phyloP scores from a whole-genome alignment of 2,888 invertebrate species.

The Anthophora plumipes region DNA sequence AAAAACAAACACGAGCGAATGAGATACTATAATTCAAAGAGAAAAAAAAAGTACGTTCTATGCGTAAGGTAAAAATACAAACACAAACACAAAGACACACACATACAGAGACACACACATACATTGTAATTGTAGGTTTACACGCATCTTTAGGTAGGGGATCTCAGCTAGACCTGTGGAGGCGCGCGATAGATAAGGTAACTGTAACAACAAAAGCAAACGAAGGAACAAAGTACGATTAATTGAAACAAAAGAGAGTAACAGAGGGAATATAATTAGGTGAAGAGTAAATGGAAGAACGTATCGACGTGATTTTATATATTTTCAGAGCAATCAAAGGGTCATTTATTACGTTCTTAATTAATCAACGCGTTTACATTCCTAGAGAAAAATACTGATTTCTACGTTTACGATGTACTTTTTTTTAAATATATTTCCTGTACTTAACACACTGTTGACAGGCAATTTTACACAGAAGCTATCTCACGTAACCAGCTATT shows the following conservation, averaged over 20 bases:
- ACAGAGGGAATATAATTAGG: neutral
- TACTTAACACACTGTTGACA: too few relatives aligned
- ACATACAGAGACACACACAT: constrained; percentile 25
- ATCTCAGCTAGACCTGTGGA: constrained; percentile 52
- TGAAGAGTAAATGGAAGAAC: too few relatives aligned
- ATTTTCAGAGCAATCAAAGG: too few relatives aligned
- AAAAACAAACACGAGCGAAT: neutral
- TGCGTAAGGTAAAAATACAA: too few relatives aligned
- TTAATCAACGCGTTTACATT: too few relatives aligned
- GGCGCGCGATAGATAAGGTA: constrained; percentile 54
- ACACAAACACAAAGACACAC: neutral
- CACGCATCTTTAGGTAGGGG: constrained; percentile 62
- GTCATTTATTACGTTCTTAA: too few relatives aligned
- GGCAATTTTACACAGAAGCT: too few relatives aligned
- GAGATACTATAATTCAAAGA: constrained; percentile 13
- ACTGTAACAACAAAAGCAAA: neutral
- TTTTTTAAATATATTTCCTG: too few relatives aligned
- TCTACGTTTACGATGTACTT: too few relatives aligned
- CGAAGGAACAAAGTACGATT: neutral
- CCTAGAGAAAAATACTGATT: too few relatives aligned
- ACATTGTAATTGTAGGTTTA: constrained; percentile 60
- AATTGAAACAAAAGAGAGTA: neutral
- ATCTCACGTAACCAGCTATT: too few relatives aligned
- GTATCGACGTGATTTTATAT: too few relatives aligned
- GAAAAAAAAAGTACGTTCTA: constrained; percentile 49